Conservation (phyloP, 1,140 invertebrate species). For the Zeugodacus cucurbitae region DNA sequence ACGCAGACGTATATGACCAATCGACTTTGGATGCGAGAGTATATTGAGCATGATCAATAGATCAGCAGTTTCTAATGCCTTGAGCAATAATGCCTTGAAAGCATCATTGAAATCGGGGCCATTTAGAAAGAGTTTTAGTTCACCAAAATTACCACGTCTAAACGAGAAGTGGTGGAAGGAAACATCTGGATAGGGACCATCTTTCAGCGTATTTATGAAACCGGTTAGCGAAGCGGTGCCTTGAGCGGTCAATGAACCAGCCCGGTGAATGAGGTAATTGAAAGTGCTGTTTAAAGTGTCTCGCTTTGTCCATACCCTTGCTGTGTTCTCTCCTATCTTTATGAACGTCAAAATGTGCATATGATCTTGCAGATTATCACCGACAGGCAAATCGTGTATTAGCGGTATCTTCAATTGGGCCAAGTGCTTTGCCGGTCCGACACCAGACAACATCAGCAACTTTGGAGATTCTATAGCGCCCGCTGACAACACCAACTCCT, state of each 20-base stretch:
- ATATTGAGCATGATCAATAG: constrained; percentile 71
- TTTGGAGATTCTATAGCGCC: constrained; percentile 70
- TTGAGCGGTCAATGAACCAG: constrained; percentile 69
- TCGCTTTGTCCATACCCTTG: constrained; percentile 44
- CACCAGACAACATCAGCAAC: constrained; percentile 69
- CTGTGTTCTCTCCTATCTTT: constrained; percentile 45
- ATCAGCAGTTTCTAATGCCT: constrained; percentile 42
- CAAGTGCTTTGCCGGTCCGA: constrained; percentile 68
- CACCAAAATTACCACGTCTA: constrained; percentile 45
- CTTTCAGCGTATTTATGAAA: constrained; percentile 51
- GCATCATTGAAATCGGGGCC: constrained; percentile 48
- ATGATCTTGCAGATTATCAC: constrained; percentile 72
- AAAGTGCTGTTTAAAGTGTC: constrained; percentile 50
- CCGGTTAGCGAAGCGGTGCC: constrained; percentile 52
- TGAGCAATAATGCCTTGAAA: constrained; percentile 44
- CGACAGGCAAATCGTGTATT: constrained; percentile 70
- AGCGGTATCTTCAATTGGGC: constrained; percentile 65
- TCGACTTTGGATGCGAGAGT: constrained; percentile 77
- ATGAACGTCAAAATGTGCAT: constrained; percentile 63
- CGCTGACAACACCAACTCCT: constrained; percentile 71
- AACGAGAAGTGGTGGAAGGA: constrained; percentile 53
- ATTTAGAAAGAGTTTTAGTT: constrained; percentile 34
- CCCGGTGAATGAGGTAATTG: constrained; percentile 54
- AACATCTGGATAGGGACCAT: constrained; percentile 59
- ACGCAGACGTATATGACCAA: constrained; percentile 73